Evolutionary conservation across 2,797 vertebrate species (phyloP).

Genomic region (Emydoidea blandingii): DNA sequence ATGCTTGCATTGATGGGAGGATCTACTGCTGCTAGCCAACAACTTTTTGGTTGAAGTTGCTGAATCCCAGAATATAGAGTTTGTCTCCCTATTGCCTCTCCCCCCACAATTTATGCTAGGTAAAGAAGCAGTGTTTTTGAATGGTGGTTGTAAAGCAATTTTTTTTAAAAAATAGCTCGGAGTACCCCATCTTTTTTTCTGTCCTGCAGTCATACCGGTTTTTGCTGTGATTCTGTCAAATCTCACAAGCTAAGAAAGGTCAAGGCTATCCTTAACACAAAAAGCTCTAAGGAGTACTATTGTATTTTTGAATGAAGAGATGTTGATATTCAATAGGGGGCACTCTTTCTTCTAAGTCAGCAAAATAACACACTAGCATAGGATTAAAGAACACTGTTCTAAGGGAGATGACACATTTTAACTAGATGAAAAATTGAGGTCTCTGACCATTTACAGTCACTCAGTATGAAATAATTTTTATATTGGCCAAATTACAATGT

Average conservation of each 20-base stretch:
- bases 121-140: background rate
- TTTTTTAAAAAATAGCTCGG: background rate
- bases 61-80: conserved; percentile 10
- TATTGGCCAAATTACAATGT: background rate
- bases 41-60: background rate
- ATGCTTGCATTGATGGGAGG: background rate
- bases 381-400: background rate
- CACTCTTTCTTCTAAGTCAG: background rate
- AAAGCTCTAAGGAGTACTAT: background rate
- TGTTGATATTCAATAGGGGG: background rate
- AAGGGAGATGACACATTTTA: background rate
- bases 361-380: conserved; percentile 2
- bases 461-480: background rate
- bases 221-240: background rate
- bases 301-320: background rate
- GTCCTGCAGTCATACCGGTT: background rate
- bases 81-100: background rate
- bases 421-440: background rate
- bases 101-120: background rate
- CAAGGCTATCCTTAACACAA: background rate
- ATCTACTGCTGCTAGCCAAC: background rate
- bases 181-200: background rate
- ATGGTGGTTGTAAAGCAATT: rapidly evolving
- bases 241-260: conserved; percentile 1
- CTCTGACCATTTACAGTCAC: background rate